Evolutionary conservation across 2,113 vertebrate genomes (phyloP).

Genomic region (Turdus rufiventris): DNA sequence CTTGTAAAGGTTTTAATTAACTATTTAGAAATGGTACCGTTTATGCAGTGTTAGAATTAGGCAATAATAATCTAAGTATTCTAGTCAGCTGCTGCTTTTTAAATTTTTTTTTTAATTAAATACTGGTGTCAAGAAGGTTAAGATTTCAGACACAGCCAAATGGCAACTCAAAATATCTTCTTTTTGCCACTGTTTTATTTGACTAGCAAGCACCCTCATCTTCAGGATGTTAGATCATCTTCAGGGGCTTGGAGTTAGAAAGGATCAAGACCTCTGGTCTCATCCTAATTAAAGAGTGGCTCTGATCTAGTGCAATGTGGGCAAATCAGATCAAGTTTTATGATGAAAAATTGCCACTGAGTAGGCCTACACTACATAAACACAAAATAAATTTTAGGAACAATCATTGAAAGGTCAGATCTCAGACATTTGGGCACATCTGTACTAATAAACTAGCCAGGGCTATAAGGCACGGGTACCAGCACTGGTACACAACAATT

Average conservation of each 20-base stretch:
- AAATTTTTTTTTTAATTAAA: not conserved
- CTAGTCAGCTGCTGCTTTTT: not conserved
- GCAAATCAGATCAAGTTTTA: not conserved
- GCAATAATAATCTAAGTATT: not conserved
- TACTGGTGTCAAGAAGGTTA: not conserved
- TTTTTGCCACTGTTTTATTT: not conserved
- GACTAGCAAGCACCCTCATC: not conserved
- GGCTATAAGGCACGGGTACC: accelerated
- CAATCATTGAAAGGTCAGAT: not conserved
- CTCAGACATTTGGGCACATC: not conserved
- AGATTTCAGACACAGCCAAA: not conserved
- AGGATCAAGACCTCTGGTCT: not conserved
- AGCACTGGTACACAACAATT: accelerated
- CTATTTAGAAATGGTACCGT: not conserved
- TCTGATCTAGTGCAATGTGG: not conserved
- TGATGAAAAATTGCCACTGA: not conserved
- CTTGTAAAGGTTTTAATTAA: not conserved
- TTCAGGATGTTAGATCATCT: not conserved
- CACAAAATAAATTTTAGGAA: not conserved
- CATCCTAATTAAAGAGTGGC: not conserved
- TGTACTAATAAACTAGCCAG: not conserved
- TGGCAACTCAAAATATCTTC: not conserved
- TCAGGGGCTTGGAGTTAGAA: not conserved
- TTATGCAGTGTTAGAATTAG: not conserved
- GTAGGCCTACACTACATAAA: not conserved